Percentiles rank a stretch among this genome's conserved stretches.
These are phyloP conservation scores for Leptosomus discolor DNA, from an alignment of 2,113 vertebrate genomes.

Conservation along the genomic window DNA sequence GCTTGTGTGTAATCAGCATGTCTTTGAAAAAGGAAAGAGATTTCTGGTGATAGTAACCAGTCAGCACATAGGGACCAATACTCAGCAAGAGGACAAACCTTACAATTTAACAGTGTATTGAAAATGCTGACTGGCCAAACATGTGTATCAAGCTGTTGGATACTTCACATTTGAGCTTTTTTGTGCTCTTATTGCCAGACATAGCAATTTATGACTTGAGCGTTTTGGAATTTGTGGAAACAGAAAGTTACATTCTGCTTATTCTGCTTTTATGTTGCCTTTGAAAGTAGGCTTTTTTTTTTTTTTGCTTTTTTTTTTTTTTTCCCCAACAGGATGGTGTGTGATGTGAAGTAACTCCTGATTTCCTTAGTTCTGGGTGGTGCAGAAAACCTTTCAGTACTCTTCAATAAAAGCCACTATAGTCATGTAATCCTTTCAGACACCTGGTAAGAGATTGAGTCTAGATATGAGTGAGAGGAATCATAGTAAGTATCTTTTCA, in stretches of 20 bases:
- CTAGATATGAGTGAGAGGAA: background rate
- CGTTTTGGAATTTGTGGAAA: background rate
- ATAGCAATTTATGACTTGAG: background rate
- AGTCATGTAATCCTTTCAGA: background rate
- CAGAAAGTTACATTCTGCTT: background rate
- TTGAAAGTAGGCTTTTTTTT: background rate
- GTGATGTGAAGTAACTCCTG: background rate
- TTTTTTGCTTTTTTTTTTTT: background rate
- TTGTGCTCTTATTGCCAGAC: background rate
- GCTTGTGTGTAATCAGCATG: background rate
- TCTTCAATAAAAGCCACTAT: background rate
- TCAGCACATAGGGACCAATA: background rate
- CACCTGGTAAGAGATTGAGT: background rate
- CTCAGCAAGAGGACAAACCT: background rate
- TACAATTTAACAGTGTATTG: background rate
- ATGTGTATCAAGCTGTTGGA: background rate
- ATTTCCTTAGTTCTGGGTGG: background rate
- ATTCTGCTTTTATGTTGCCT: background rate
- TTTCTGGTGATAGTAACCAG: background rate
- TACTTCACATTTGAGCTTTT: rapidly evolving
- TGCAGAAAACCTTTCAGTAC: background rate
- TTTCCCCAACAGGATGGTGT: background rate
- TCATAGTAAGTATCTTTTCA: background rate
- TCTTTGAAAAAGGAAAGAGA: background rate
- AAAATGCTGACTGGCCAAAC: background rate